Evolutionary conservation across 1,140 invertebrate species (phyloP).

Genomic region (Ptiloglossa arizonensis): DNA sequence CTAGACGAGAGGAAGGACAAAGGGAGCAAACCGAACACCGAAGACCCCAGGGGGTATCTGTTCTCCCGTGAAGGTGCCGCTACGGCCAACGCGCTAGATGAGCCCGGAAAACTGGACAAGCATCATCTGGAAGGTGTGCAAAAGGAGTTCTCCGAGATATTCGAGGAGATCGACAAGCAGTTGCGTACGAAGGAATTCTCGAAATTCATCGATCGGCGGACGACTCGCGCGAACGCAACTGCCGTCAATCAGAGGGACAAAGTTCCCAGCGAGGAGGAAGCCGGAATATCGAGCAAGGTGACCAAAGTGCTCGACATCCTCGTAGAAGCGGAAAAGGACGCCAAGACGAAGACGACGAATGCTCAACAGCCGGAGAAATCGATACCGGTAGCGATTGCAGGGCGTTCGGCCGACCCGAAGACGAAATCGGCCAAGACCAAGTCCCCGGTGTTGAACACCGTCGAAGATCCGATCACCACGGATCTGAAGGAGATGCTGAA

Average conservation of each 20-base stretch:
- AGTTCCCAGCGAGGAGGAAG: conserved; percentile 51
- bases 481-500: conserved; percentile 85
- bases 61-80: conserved; percentile 30
- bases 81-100: conserved; percentile 10
- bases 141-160: conserved; percentile 75
- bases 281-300: conserved; percentile 65
- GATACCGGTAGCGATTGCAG: conserved; percentile 39
- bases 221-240: neutral
- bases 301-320: conserved; percentile 70
- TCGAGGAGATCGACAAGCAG: conserved; percentile 75
- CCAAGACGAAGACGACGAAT: conserved; percentile 43
- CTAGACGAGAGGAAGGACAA: conserved; percentile 12
- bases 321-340: conserved; percentile 64
- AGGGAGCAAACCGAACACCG: conserved; percentile 29
- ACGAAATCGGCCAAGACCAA: conserved; percentile 56
- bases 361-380: conserved; percentile 38
- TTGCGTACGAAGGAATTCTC: conserved; percentile 66
- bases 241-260: conserved; percentile 24
- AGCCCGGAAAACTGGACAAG: neutral
- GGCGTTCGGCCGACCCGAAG: conserved; percentile 31
- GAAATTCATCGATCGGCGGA: conserved; percentile 43
- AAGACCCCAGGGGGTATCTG: conserved; percentile 31
- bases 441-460: conserved; percentile 67
- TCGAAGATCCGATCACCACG: conserved; percentile 80
- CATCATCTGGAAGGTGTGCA: conserved; percentile 46